Evolutionary conservation across 2,113 vertebrate genomes (phyloP).

Genomic region (Athene cunicularia): DNA sequence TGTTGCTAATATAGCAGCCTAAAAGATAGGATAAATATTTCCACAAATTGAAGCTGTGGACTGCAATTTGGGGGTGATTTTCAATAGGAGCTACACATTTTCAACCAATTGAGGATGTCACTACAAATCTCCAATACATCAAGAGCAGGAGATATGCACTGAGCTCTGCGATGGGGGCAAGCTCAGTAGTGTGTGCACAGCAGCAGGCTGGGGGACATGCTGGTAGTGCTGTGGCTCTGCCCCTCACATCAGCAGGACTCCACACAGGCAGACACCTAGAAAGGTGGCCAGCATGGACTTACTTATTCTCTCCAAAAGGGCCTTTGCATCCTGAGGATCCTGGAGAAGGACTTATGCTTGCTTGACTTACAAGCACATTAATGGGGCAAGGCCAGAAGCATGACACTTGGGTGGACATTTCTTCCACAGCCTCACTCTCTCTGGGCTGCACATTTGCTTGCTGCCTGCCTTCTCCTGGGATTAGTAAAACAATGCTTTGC

Average conservation of each 20-base stretch:
- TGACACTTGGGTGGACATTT: not conserved
- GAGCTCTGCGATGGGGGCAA: not conserved
- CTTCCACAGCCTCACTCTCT: not conserved
- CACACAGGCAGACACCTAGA: not conserved
- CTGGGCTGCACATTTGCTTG: not conserved
- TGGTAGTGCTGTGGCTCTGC: not conserved
- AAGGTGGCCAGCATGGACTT: not conserved
- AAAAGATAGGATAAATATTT: not conserved
- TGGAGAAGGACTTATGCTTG: not conserved
- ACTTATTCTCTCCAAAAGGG: not conserved
- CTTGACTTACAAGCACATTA: not conserved
- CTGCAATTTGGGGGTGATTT: not conserved
- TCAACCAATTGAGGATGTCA: not conserved
- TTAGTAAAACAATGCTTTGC: not conserved
- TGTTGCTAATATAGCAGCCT: not conserved
- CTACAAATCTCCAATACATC: not conserved
- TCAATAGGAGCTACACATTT: not conserved
- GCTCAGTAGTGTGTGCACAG: not conserved
- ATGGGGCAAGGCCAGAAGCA: not conserved
- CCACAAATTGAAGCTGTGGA: not conserved
- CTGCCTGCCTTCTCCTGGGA: not conserved
- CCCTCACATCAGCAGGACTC: not conserved
- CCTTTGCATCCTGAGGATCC: not conserved
- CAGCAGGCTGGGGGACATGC: not conserved
- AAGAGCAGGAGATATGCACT: accelerated